Evolutionary conservation across 2,113 vertebrate genomes (phyloP).

Genomic region (Rhipidura dahli): DNA sequence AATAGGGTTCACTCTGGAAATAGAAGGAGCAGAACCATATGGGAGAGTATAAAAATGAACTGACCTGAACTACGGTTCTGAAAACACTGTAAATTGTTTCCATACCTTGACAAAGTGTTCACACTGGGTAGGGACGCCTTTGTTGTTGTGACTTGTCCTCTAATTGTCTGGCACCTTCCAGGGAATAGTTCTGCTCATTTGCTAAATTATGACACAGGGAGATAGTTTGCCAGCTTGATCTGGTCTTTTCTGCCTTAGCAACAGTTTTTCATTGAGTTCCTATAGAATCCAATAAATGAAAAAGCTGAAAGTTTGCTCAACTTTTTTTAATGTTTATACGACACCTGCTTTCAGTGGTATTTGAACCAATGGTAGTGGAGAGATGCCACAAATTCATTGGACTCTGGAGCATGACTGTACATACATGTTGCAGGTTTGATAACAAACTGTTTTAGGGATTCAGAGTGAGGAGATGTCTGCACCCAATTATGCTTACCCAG

Average conservation of each 20-base stretch:
- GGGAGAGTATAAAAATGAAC: slow-evolving; percentile 55
- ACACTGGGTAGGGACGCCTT: neutral
- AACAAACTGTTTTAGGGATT: neutral
- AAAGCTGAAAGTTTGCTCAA: neutral
- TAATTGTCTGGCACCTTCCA: slow-evolving; percentile 13
- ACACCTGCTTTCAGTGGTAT: neutral
- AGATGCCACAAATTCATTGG: neutral
- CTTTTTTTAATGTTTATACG: neutral
- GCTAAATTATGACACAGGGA: neutral
- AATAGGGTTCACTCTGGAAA: slow-evolving; percentile 59
- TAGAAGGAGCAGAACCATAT: slow-evolving; percentile 42
- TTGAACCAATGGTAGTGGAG: neutral
- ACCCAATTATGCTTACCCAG: neutral
- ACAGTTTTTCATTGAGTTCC: neutral
- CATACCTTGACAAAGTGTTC: slow-evolving; percentile 45
- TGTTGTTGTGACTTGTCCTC: slow-evolving; percentile 16
- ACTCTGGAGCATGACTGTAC: neutral
- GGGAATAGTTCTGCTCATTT: neutral
- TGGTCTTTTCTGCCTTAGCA: neutral
- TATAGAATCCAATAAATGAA: neutral
- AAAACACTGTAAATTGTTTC: slow-evolving; percentile 64
- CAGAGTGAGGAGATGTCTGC: neutral
- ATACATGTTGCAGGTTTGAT: neutral
- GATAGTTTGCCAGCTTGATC: neutral
- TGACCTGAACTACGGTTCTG: slow-evolving; percentile 41